phyloP scores from a whole-genome alignment of 1,140 invertebrate genomes.

The Cheumatopsyche charites region DNA sequence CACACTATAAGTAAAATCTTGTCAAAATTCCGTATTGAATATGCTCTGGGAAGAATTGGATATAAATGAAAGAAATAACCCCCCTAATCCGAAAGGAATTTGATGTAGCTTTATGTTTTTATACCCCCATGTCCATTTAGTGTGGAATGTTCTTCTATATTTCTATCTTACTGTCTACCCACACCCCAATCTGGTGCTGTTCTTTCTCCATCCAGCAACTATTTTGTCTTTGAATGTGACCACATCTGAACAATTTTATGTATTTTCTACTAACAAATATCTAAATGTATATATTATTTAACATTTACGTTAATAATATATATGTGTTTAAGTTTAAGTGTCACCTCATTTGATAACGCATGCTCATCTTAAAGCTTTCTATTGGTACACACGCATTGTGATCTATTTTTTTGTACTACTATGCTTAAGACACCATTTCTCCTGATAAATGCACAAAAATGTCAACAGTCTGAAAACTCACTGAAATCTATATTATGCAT shows the following conservation, averaged over 20 bases:
- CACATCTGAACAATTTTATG: conserved; percentile 29
- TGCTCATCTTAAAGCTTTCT: conserved; percentile 45
- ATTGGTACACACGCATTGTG: conserved; percentile 35
- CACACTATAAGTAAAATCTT: neutral
- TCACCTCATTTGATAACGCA: conserved; percentile 42
- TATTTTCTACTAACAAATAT: conserved; percentile 36
- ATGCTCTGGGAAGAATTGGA: neutral
- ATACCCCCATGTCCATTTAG: conserved; percentile 25
- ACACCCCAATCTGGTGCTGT: conserved; percentile 20
- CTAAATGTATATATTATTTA: conserved; percentile 36
- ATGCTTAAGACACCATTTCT: neutral
- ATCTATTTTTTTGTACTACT: too few species aligned
- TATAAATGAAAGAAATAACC: conserved; percentile 5
- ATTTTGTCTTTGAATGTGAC: conserved; percentile 48
- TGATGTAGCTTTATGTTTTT: conserved; percentile 27
- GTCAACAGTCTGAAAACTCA: neutral
- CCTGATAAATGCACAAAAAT: neutral
- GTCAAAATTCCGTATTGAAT: neutral
- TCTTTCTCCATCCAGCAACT: conserved; percentile 46
- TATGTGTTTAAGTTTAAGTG: conserved; percentile 38
- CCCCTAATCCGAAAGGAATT: neutral
- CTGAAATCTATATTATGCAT: too few species aligned
- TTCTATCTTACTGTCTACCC: conserved; percentile 34
- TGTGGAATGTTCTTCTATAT: conserved; percentile 44
- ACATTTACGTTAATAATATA: conserved; percentile 26